phyloP scores from a whole-genome alignment of 2,888 invertebrate species.

The Hipparchia sbordonii region DNA sequence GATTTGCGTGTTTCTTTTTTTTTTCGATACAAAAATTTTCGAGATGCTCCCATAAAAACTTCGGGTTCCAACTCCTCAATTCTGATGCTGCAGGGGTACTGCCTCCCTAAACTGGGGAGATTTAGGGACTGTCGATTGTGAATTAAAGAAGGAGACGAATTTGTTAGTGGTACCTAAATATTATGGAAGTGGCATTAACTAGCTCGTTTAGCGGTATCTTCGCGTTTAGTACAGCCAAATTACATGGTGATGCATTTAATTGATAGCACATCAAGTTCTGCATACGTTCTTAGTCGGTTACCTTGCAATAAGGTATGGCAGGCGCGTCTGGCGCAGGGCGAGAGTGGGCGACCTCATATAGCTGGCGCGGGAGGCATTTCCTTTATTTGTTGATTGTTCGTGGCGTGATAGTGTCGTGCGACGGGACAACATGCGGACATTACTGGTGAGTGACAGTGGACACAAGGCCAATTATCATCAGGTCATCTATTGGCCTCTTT shows the following conservation, averaged over 20 bases:
- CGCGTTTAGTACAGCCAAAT: constrained; percentile 63
- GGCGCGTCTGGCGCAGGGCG: constrained; percentile 74
- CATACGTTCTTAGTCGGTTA: constrained; percentile 68
- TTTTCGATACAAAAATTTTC: too few relatives aligned
- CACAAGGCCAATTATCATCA: constrained; percentile 52
- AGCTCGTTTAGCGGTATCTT: constrained; percentile 73
- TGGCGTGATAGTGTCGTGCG: constrained; percentile 74
- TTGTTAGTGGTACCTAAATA: constrained; percentile 23
- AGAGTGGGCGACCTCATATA: constrained; percentile 82
- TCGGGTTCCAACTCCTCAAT: too few relatives aligned
- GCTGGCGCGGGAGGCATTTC: constrained; percentile 73
- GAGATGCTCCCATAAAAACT: too few relatives aligned
- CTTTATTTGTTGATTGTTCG: constrained; percentile 80
- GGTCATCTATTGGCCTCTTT: constrained; percentile 39
- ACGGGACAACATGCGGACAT: constrained; percentile 74
- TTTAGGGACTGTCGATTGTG: too few relatives aligned
- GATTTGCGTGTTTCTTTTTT: too few relatives aligned
- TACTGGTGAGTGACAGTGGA: constrained; percentile 70
- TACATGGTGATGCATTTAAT: constrained; percentile 61
- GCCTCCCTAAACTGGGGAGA: too few relatives aligned
- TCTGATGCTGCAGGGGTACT: too few relatives aligned
- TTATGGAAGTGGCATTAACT: constrained; percentile 56
- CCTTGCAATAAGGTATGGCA: constrained; percentile 79
- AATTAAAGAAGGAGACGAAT: too few relatives aligned
- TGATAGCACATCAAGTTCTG: constrained; percentile 46